Percentiles rank a stretch among this genome's conserved stretches.
Evolutionary conservation across 2,888 invertebrate species (phyloP).

Genomic region (Anodontia alba): DNA sequence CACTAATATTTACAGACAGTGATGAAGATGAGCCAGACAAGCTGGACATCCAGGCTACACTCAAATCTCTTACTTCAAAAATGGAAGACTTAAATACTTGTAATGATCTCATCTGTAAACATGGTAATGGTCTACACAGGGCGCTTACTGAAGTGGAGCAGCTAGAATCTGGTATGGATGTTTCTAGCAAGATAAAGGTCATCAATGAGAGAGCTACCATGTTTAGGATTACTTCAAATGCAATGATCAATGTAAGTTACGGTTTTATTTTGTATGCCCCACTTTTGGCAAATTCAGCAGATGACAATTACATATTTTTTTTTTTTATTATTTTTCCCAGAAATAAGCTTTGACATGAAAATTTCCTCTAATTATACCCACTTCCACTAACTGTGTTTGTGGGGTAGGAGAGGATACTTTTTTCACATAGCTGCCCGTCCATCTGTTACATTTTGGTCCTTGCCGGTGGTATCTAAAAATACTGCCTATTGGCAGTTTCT

Average conservation of each 20-base stretch:
- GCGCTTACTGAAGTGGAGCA: conserved; percentile 85
- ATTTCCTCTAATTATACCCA: too few species aligned
- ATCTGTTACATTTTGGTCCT: too few species aligned
- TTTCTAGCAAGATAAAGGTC: conserved; percentile 88
- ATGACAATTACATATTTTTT: too few species aligned
- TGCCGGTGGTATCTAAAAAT: too few species aligned
- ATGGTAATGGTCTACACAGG: conserved; percentile 92
- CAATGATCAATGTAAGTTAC: conserved; percentile 95
- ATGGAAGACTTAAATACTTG: conserved; percentile 96
- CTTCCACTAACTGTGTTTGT: too few species aligned
- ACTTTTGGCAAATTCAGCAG: too few species aligned
- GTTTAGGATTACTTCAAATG: conserved; percentile 97
- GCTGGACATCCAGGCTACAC: conserved; percentile 86
- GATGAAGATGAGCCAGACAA: conserved; percentile 86
- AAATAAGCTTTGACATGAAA: too few species aligned
- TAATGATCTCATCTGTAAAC: conserved; percentile 95
- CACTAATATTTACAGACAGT: too few species aligned
- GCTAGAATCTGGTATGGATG: conserved; percentile 79
- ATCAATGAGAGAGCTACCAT: conserved; percentile 96
- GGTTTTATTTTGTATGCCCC: neutral
- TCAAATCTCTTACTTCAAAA: conserved; percentile 89
- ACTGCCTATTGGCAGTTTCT: too few species aligned
- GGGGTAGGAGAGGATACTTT: too few species aligned
- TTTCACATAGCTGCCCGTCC: too few species aligned
- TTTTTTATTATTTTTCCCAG: too few species aligned